Percentiles rank a stretch among this genome's conserved stretches.
These are phyloP conservation scores for Camelus bactrianus DNA, from an alignment of 2,113 vertebrate genomes.

Conservation along the genomic window DNA sequence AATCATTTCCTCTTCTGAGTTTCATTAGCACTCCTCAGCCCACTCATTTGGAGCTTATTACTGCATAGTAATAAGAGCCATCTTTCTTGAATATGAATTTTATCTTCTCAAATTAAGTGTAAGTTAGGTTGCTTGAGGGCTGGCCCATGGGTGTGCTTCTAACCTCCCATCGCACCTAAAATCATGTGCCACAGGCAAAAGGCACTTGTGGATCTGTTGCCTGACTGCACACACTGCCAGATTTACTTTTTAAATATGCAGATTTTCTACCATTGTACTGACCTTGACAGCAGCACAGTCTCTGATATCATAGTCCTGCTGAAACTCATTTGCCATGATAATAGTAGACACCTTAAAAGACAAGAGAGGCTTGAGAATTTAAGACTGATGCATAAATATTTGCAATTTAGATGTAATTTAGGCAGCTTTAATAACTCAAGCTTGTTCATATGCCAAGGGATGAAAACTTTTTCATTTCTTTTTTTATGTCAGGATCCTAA, in stretches of 20 bases:
- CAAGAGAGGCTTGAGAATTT: conserved; percentile 64
- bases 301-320: conserved; percentile 92
- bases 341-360: conserved; percentile 90
- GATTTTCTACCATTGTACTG: conserved; percentile 58
- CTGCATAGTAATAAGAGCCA: not conserved
- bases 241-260: conserved; percentile 9
- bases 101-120: conserved; percentile 24
- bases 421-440: conserved; percentile 45
- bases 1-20: not conserved
- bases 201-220: not conserved
- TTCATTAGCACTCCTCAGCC: not conserved
- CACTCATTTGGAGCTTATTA: not conserved
- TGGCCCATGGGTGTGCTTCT: not conserved
- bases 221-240: not conserved
- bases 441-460: not conserved
- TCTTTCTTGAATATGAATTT: conserved; percentile 20
- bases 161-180: not conserved
- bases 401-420: conserved; percentile 72
- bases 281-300: conserved; percentile 97
- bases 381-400: not conserved
- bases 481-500: conserved; percentile 6
- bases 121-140: not conserved
- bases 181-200: not conserved
- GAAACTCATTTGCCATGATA: conserved; percentile 89
- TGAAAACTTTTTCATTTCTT: conserved; percentile 33